These are phyloP conservation scores for Casuarius casuarius DNA, from an alignment of 2,113 vertebrate species.

Conservation along the genomic window DNA sequence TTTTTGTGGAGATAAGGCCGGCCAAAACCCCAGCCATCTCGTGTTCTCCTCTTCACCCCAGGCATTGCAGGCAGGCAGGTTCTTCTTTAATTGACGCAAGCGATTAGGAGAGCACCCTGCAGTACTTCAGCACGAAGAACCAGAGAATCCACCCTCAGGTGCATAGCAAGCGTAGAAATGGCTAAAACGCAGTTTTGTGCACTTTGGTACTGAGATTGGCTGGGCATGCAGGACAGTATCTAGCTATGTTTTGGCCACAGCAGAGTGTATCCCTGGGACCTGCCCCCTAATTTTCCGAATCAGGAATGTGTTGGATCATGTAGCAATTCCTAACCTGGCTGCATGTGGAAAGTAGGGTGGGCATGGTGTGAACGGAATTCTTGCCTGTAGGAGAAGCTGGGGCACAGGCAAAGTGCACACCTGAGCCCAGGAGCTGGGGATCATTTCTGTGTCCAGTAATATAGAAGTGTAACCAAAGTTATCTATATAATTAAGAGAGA, in stretches of 20 bases:
- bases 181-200: neutral
- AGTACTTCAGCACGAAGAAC: neutral
- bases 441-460: neutral
- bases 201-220: neutral
- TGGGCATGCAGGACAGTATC: neutral
- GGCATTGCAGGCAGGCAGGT: neutral
- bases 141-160: neutral
- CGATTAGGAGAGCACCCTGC: neutral
- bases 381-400: neutral
- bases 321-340: fast-evolving
- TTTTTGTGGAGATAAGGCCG: neutral
- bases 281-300: neutral
- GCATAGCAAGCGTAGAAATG: neutral
- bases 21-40: neutral
- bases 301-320: neutral
- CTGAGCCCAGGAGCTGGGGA: neutral
- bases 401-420: neutral
- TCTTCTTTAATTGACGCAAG: neutral
- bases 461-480: neutral
- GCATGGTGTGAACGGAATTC: neutral
- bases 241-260: neutral
- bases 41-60: fast-evolving
- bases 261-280: fast-evolving
- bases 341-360: neutral
- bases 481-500: neutral